Base-by-base conservation (phyloP, 2,797 vertebrate species). In the Neoniphon sammara region DNA sequence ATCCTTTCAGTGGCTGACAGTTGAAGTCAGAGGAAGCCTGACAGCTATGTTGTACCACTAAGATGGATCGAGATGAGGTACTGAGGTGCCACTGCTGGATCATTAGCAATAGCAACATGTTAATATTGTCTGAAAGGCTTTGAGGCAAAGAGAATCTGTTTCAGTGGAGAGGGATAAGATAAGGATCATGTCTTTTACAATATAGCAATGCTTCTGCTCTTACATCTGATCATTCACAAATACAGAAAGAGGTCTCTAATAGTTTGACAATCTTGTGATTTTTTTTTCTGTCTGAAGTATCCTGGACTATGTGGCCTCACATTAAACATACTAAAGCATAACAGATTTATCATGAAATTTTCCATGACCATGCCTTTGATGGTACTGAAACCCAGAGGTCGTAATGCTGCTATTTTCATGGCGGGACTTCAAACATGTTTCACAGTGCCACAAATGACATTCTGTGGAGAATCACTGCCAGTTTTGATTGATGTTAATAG, bases 1-100 rank as follows among this genome's bases (percentile, higher is more conserved):
- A 84, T 86, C 73, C 52, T 63, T 85, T 88, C 81, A 62, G 56
- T 85, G 87, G 54, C 76, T 82, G 81, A 88, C 88, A 84, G 27
- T 78, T 89, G 77, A 67, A 80, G 76, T 61, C 61, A 68, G 73
- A 71, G 72, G 75, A 78, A 31, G 75, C 75, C 79, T 91, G 89
- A 88, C 86, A 89, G 85, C 78, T 86, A 81, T 77, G 68, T 73
- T 47, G 68, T 39, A 49, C 23, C 62, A 56, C 49, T 53, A 64
- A 56, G 61, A 80, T 21, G 36, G 55, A 79, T 71, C 42, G 65
- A 21, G 58, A 82, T 55, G 67, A 78, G 27, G 23, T 42, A 60
- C 20, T 69, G 27, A 63, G 36, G 11, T 27, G 39, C 30, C 69
- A 34, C 57, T 64, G 30, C 62, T 49, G 55, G 59, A 78, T 81